These are phyloP conservation scores for Drymonia ruficornis DNA, from an alignment of 2,888 invertebrate species.

Conservation along the genomic window DNA sequence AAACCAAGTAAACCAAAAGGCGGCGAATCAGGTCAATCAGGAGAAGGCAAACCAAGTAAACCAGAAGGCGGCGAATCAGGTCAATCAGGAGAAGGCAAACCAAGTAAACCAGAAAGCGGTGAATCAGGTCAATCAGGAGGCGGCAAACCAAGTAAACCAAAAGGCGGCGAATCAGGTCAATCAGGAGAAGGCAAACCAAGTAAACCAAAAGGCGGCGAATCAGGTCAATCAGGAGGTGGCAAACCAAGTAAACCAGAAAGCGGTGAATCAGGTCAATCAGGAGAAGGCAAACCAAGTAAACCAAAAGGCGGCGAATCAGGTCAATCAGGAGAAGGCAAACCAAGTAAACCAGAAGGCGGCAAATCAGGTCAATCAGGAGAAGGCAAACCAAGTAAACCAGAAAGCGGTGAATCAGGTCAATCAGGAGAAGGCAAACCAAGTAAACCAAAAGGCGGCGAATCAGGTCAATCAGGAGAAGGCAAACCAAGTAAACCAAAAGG, in stretches of 20 bases:
- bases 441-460: too few relatives aligned
- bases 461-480: too few relatives aligned
- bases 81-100: neutral
- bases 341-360: too few relatives aligned
- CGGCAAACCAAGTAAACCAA: neutral
- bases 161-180: too few relatives aligned
- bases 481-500: too few relatives aligned
- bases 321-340: neutral
- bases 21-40: neutral
- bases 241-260: too few relatives aligned
- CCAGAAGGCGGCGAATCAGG: neutral
- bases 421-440: neutral
- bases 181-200: neutral
- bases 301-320: neutral
- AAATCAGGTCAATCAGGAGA: conserved; percentile 5
- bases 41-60: neutral
- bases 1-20: too few relatives aligned
- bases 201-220: too few relatives aligned
- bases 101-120: too few relatives aligned
- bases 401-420: too few relatives aligned
- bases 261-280: neutral
- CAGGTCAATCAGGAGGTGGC: too few relatives aligned
- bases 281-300: neutral
- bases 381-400: neutral
- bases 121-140: conserved; percentile 6